Conservation (phyloP, 2,797 vertebrate genomes). For the Lepidocolaptes lacrymiger region DNA sequence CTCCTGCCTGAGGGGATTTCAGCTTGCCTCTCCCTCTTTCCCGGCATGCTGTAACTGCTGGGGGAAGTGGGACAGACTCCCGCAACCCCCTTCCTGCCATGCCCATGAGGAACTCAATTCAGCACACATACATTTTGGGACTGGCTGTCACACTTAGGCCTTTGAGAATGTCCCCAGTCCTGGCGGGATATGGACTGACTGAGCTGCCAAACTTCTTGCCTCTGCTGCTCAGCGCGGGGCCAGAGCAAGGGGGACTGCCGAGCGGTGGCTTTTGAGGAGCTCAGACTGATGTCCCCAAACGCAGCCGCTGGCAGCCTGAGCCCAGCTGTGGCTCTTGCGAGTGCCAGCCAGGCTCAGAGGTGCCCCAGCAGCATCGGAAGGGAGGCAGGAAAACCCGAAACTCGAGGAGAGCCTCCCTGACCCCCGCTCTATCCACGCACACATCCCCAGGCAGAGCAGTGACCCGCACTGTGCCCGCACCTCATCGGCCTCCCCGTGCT, state of each 20-base stretch:
- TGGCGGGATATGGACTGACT: accelerated
- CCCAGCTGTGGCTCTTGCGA: background rate
- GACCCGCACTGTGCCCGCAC: too few relatives aligned
- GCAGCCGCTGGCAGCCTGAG: background rate
- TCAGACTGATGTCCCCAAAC: background rate
- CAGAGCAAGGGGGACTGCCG: background rate
- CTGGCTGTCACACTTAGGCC: background rate
- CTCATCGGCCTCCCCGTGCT: accelerated
- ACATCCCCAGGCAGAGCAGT: background rate
- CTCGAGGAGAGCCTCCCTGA: background rate
- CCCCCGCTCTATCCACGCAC: background rate
- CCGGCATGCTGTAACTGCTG: background rate
- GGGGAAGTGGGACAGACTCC: background rate
- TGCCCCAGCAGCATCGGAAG: background rate
- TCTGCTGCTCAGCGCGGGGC: background rate
- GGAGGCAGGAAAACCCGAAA: background rate
- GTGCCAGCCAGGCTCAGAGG: background rate
- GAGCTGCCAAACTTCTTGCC: background rate
- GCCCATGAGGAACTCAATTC: background rate
- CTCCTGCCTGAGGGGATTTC: background rate
- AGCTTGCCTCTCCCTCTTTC: background rate
- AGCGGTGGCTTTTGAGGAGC: background rate
- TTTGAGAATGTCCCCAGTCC: background rate
- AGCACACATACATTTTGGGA: background rate
- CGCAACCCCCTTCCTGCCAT: background rate